These are phyloP conservation scores for Diorhabda elongata DNA, from an alignment of 1,140 invertebrate species.

Conservation along the genomic window DNA sequence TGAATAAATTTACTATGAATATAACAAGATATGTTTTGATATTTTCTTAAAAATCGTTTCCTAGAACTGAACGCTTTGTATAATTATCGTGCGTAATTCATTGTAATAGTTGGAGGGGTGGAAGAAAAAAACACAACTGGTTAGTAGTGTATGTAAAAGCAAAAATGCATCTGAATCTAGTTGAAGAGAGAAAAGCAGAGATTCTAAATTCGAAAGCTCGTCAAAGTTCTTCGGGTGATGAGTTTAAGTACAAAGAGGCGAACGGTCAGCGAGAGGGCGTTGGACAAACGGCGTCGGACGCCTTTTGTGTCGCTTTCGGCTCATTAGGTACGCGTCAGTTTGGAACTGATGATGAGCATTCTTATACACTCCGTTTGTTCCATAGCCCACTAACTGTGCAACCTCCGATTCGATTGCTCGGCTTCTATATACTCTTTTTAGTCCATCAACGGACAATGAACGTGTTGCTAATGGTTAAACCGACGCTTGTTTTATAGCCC, in stretches of 20 bases:
- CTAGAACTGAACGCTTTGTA: too few relatives aligned
- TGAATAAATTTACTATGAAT: too few relatives aligned
- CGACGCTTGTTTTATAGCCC: too few relatives aligned
- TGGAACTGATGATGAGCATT: slow-evolving; percentile 41
- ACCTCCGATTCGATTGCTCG: slow-evolving; percentile 13
- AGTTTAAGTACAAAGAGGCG: slow-evolving; percentile 9
- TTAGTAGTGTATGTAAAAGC: too few relatives aligned
- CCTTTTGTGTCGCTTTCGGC: slow-evolving; percentile 39
- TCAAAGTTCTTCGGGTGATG: slow-evolving; percentile 8
- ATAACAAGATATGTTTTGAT: too few relatives aligned
- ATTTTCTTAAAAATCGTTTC: too few relatives aligned
- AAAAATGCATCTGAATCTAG: too few relatives aligned
- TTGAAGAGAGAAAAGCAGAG: background rate
- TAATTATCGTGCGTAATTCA: too few relatives aligned
- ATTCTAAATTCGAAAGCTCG: background rate
- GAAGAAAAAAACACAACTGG: too few relatives aligned
- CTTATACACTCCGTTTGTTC: slow-evolving; percentile 38
- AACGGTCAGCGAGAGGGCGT: slow-evolving; percentile 1
- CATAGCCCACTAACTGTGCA: slow-evolving; percentile 29
- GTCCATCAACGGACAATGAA: background rate
- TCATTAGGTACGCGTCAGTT: slow-evolving; percentile 41
- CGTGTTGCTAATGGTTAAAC: too few relatives aligned
- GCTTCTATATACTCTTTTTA: background rate
- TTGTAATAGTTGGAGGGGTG: too few relatives aligned
- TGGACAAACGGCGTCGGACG: slow-evolving; percentile 23